Percentiles rank a stretch among this genome's conserved stretches.
phyloP scores from a whole-genome alignment of 2,888 invertebrate species.

The Acrocyrtus sp. region DNA sequence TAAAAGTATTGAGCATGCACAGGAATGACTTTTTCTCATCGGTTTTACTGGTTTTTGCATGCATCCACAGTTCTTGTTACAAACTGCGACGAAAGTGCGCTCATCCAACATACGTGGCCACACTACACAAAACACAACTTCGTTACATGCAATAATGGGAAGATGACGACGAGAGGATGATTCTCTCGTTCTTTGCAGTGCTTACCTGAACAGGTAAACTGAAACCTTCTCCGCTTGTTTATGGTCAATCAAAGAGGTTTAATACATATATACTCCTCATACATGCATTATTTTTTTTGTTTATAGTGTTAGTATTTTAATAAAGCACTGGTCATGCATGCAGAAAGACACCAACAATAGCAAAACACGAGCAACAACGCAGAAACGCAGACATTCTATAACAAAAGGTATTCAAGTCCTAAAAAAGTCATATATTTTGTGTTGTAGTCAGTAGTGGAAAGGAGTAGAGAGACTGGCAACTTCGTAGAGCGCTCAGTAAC shows the following conservation, averaged over 20 bases:
- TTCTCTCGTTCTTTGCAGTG: neutral
- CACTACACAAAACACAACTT: neutral
- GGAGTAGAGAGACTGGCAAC: too few relatives aligned
- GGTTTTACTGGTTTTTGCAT: too few relatives aligned
- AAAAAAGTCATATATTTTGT: neutral
- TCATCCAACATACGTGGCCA: neutral
- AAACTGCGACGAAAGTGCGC: neutral
- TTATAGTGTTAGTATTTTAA: neutral
- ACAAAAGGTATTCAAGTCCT: too few relatives aligned
- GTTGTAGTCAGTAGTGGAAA: neutral
- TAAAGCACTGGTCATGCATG: neutral
- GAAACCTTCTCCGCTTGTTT: constrained; percentile 39
- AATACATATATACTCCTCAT: constrained; percentile 41
- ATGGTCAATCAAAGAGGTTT: constrained; percentile 50
- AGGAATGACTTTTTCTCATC: too few relatives aligned
- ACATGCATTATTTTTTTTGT: constrained; percentile 11
- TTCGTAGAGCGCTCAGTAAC: too few relatives aligned
- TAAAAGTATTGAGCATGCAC: too few relatives aligned
- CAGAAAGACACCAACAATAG: neutral
- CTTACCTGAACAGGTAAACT: constrained; percentile 39
- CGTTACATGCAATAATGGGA: neutral
- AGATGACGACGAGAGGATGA: neutral
- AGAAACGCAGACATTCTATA: too few relatives aligned
- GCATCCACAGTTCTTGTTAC: neutral
- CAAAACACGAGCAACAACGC: neutral